Conservation (phyloP, 1,140 invertebrate genomes). For the Psilanteris sp. region DNA sequence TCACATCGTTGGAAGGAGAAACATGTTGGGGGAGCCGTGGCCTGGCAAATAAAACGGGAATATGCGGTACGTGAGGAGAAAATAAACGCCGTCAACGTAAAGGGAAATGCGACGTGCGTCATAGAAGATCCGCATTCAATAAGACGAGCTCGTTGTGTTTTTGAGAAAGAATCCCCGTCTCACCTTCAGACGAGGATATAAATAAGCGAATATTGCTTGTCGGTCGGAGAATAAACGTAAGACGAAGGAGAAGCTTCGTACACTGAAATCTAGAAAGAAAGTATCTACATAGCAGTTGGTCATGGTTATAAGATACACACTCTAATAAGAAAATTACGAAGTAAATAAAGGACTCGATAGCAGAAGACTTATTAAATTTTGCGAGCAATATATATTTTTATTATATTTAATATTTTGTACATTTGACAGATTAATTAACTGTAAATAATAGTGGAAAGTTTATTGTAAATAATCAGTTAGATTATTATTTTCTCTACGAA, state of each 20-base stretch:
- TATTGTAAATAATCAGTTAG: too few relatives aligned
- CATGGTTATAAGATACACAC: too few relatives aligned
- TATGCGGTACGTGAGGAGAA: constrained; percentile 63
- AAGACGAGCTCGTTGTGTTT: constrained; percentile 59
- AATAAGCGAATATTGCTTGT: constrained; percentile 62
- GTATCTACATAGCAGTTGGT: constrained; percentile 8
- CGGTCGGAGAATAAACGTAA: constrained; percentile 32
- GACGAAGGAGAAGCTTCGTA: constrained; percentile 18
- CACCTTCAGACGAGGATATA: constrained; percentile 44
- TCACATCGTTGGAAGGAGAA: constrained; percentile 62
- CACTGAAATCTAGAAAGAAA: constrained; percentile 16
- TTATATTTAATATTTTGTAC: too few relatives aligned
- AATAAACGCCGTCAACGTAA: constrained; percentile 60
- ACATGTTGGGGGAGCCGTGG: constrained; percentile 56
- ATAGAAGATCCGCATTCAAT: constrained; percentile 64
- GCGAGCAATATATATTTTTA: too few relatives aligned
- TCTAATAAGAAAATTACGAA: too few relatives aligned
- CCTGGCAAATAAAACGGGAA: constrained; percentile 64
- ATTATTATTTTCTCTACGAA: too few relatives aligned
- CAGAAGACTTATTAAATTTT: too few relatives aligned
- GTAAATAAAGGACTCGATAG: too few relatives aligned
- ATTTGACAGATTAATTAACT: too few relatives aligned
- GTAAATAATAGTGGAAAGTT: too few relatives aligned
- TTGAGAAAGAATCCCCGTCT: constrained; percentile 54
- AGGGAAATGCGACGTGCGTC: constrained; percentile 63